A percentile compares a stretch with the other conserved stretches of the same genome.
These are phyloP conservation scores for Bathynomus jamesi DNA, from an alignment of 1,140 invertebrate species.

Conservation along the genomic window DNA sequence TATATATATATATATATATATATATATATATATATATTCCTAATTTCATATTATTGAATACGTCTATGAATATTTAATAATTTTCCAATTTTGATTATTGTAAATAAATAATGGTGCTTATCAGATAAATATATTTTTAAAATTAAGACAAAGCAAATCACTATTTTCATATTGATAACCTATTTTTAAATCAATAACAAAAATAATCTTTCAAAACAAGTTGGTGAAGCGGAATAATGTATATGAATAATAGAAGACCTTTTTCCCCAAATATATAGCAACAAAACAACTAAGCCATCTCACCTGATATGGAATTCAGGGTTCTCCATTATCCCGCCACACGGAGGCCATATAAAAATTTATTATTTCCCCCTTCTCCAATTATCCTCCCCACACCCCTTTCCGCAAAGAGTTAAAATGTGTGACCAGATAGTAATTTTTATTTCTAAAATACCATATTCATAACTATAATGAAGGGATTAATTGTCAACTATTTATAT, in stretches of 20 bases:
- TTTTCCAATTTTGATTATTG: no score
- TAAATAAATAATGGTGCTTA: no score
- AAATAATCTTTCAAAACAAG: no score
- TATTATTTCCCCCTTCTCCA: not conserved
- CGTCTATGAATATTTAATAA: not conserved
- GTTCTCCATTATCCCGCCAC: not conserved
- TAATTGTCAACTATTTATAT: not conserved
- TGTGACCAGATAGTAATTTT: not conserved
- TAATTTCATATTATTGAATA: not conserved
- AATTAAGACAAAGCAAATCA: no score
- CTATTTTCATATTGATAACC: no score
- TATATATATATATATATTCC: conserved; percentile 1
- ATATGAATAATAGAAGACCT: not conserved
- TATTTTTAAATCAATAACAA: no score
- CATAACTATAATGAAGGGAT: not conserved
- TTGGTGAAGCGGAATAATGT: not conserved
- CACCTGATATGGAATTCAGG: not conserved
- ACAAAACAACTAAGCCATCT: no score
- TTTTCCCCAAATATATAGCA: not conserved
- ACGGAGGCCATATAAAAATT: not conserved
- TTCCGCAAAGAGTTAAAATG: not conserved
- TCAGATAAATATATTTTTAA: no score
- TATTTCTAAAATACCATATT: not conserved
- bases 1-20: conserved; percentile 3
- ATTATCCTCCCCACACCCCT: not conserved